Evolutionary conservation across 2,113 vertebrate species (phyloP).

Genomic region (Poeciliopsis retropinna): DNA sequence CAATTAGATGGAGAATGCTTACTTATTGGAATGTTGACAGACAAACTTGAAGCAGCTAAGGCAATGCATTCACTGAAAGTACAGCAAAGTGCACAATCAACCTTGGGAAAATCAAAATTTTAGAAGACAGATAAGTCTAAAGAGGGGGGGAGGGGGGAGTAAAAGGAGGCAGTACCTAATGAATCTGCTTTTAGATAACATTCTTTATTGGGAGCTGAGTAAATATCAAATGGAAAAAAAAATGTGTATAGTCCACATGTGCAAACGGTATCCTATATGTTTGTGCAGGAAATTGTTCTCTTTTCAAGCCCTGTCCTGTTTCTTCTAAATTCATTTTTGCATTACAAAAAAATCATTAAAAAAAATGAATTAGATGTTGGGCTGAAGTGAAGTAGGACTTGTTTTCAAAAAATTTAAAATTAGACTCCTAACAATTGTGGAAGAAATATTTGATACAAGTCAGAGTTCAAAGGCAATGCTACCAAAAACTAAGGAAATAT

Average conservation of each 20-base stretch:
- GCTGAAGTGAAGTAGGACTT: neutral
- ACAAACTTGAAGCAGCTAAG: conserved; percentile 23
- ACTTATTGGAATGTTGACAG: neutral
- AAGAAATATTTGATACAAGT: too few relatives aligned
- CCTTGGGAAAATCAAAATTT: conserved; percentile 44
- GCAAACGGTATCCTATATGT: neutral
- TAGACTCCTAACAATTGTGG: neutral
- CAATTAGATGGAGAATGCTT: neutral
- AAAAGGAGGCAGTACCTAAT: conserved; percentile 61
- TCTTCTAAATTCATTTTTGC: neutral
- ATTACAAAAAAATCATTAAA: neutral
- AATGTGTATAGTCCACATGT: neutral
- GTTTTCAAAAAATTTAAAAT: neutral
- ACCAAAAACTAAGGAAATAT: too few relatives aligned
- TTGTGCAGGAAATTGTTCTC: neutral
- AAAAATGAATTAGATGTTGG: neutral
- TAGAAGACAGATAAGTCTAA: conserved; percentile 38
- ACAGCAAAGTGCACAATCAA: conserved; percentile 34
- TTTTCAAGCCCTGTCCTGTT: neutral
- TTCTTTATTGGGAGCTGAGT: conserved; percentile 23
- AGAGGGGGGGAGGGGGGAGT: conserved; percentile 14
- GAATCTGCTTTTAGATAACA: conserved; percentile 61
- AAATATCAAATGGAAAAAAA: conserved; percentile 2
- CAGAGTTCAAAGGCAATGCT: too few relatives aligned
- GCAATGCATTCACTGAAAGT: conserved; percentile 22